Conservation (phyloP, 2,797 vertebrate species). For the Malurus splendens region DNA sequence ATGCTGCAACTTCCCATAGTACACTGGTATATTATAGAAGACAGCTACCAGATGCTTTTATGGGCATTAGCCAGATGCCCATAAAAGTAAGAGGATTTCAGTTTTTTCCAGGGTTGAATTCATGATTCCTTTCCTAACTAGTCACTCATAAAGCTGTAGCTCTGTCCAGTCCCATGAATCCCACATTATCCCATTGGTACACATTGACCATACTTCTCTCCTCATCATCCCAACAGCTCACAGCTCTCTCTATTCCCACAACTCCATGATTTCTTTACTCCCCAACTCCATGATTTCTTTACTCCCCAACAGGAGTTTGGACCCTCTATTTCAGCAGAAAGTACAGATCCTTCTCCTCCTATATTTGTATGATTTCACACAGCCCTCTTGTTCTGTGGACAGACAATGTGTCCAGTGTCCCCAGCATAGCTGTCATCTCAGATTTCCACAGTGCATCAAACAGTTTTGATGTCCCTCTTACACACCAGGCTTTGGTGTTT, state of each 20-base stretch:
- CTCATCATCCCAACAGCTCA: neutral
- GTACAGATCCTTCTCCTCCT: neutral
- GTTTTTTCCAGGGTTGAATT: neutral
- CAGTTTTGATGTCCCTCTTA: neutral
- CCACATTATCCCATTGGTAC: neutral
- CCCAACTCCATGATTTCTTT: neutral
- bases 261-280: neutral
- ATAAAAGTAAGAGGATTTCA: neutral
- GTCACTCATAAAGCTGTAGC: neutral
- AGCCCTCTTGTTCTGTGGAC: neutral
- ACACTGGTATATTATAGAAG: neutral
- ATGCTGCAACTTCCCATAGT: neutral
- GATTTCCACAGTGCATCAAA: neutral
- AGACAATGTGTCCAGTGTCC: rapidly evolving
- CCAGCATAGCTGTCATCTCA: neutral
- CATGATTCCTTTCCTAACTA: neutral
- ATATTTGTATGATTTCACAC: neutral
- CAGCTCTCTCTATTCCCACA: neutral
- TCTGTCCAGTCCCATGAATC: neutral
- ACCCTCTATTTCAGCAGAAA: neutral
- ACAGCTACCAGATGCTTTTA: neutral
- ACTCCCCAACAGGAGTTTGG: neutral
- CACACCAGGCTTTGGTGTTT: neutral
- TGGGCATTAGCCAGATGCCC: neutral
- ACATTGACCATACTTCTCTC: neutral